These are phyloP conservation scores for Tadarida brasiliensis DNA, from an alignment of 2,797 vertebrate genomes.

Conservation along the genomic window DNA sequence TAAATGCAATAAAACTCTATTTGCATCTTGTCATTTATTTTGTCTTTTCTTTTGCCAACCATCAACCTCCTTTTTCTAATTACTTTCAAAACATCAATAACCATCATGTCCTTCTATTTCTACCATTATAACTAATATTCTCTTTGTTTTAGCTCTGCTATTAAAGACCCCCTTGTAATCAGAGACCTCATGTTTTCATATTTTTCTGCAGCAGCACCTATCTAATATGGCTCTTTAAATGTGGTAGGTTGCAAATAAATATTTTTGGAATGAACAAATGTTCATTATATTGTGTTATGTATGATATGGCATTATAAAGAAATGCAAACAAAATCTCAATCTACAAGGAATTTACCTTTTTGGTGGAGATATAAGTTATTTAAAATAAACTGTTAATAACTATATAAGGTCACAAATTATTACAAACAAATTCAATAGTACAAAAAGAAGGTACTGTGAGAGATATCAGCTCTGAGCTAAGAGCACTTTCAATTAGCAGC, in stretches of 20 bases:
- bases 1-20: neutral
- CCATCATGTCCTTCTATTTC: neutral
- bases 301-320: neutral
- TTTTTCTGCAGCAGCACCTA: neutral
- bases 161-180: neutral
- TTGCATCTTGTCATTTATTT: neutral
- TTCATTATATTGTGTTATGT: neutral
- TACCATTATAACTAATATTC: neutral
- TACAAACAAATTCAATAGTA: neutral
- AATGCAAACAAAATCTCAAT: neutral
- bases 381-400: neutral
- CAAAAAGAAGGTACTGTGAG: neutral
- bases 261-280: neutral
- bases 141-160: neutral
- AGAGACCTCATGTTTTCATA: neutral
- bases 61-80: conserved; percentile 23
- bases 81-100: neutral
- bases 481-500: neutral
- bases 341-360: neutral
- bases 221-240: neutral
- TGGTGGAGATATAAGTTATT: neutral
- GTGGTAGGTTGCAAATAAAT: neutral
- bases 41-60: neutral
- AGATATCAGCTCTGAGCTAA: neutral
- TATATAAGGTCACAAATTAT: neutral